A percentile compares a stretch with the other conserved stretches of the same genome.
These are phyloP conservation scores for Bostrychus sinensis DNA, from an alignment of 2,113 vertebrate genomes.

Conservation along the genomic window DNA sequence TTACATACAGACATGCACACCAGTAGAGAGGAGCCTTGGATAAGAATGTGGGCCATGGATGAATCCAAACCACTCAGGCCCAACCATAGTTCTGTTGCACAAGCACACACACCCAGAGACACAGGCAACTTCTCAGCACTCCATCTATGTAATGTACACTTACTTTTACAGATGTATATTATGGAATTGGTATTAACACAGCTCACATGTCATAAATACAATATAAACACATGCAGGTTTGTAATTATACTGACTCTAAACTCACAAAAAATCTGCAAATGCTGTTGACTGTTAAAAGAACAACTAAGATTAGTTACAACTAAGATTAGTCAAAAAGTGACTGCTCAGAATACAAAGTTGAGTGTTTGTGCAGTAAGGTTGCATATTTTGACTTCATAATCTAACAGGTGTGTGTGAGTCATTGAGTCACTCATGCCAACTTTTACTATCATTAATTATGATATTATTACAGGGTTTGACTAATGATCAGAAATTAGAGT, in stretches of 20 bases:
- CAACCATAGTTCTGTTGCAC: slow-evolving; percentile 62
- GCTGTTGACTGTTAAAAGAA: too few relatives aligned
- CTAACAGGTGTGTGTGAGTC: background rate
- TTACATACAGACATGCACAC: slow-evolving; percentile 32
- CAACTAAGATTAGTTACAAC: too few relatives aligned
- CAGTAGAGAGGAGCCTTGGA: slow-evolving; percentile 61
- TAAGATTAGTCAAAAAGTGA: too few relatives aligned
- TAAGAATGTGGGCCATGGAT: slow-evolving; percentile 46
- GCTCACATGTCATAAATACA: too few relatives aligned
- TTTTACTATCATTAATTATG: background rate
- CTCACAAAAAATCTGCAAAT: too few relatives aligned
- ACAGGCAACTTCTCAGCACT: background rate
- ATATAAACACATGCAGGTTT: too few relatives aligned
- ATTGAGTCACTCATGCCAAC: background rate
- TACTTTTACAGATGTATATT: too few relatives aligned
- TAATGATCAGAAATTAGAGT: background rate
- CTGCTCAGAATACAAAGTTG: too few relatives aligned
- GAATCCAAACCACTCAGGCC: slow-evolving; percentile 69
- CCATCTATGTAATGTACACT: background rate
- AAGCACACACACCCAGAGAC: slow-evolving; percentile 28
- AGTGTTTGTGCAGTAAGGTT: too few relatives aligned
- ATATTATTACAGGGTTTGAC: background rate
- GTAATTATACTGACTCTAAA: too few relatives aligned
- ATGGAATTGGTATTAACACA: too few relatives aligned
- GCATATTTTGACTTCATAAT: background rate